phyloP scores from a whole-genome alignment of 1,140 invertebrate genomes.

The Camponotus vicinus region DNA sequence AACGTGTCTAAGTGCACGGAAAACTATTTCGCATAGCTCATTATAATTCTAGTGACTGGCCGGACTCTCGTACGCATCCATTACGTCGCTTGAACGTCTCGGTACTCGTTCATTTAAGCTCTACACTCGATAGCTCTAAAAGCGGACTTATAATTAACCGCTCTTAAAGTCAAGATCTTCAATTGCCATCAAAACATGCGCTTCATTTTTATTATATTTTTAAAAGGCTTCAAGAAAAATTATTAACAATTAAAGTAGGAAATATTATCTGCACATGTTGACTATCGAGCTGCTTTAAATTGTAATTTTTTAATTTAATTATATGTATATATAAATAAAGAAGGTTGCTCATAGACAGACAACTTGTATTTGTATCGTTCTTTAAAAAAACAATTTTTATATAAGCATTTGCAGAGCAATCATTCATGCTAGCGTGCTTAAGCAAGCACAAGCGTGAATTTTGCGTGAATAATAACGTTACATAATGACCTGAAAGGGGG shows the following conservation, averaged over 20 bases:
- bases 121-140: slow-evolving; percentile 31
- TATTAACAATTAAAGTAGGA: neutral
- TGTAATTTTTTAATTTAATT: neutral
- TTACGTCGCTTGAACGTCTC: slow-evolving; percentile 35
- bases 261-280: no score
- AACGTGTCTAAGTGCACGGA: slow-evolving; percentile 59
- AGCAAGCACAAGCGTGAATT: slow-evolving; percentile 55
- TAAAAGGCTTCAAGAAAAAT: neutral
- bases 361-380: neutral
- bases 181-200: slow-evolving; percentile 30
- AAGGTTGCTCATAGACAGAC: neutral
- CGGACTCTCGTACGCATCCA: slow-evolving; percentile 54
- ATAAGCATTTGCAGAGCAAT: neutral
- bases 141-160: slow-evolving; percentile 53
- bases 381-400: slow-evolving; percentile 43
- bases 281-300: no score
- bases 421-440: neutral
- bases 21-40: slow-evolving; percentile 58
- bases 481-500: slow-evolving; percentile 28
- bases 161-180: slow-evolving; percentile 21
- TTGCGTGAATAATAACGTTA: slow-evolving; percentile 4
- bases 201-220: neutral
- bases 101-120: slow-evolving; percentile 41
- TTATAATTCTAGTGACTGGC: slow-evolving; percentile 55
- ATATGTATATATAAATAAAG: neutral